Evolutionary conservation across 1,140 invertebrate genomes (phyloP), one percentile per base, ranked within the genome.

Genomic region (Diprion similis): DNA sequence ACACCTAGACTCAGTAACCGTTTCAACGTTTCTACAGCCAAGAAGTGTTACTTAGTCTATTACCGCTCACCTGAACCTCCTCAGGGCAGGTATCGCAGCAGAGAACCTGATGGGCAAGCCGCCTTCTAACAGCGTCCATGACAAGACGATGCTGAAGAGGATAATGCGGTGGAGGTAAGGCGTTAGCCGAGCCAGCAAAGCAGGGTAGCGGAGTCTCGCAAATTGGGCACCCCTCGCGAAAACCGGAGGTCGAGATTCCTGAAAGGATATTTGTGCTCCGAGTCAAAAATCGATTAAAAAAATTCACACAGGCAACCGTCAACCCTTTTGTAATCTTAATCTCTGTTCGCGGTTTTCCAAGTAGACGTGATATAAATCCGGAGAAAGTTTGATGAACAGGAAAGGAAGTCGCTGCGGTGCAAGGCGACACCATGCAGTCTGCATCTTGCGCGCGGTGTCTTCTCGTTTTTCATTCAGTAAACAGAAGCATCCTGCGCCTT

Each of bases 141-240:
- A 87, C 77, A 0, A 85, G 75, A 10, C 80, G 81, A 73, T 86
- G 84, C 70, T 87, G 86, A 59, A 87, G 80, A 8, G 81, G 82
- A 81, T 86, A 87, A 76, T 87, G 84, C 1, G 85, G 84, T 1
- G 85, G 85, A 45, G 84, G 85, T 13, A 79, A 8, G 10, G 78
- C 77, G n/a, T 78, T 78, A 67, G 75, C 51, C 70, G 76, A 79
- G 24, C 24, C 24, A 37, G 24, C 24, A 59, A 59, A 59, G n/a
- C 51, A 59, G 7, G 85, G 82, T 48, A 87, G 74, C 46, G 81
- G 78, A 75, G 79, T 80, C 47, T 87, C 82, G 59, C 86, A 87
- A 47, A 85, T 73, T n/a, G 85, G 83, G 71, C 86, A 87, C 66
- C 74, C 76, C 77, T 82, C 80, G 10, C 74, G 17, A 68, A 19